These are phyloP conservation scores for Caenorhabditis imperialis DNA, from an alignment of 2,888 invertebrate species.

Conservation along the genomic window DNA sequence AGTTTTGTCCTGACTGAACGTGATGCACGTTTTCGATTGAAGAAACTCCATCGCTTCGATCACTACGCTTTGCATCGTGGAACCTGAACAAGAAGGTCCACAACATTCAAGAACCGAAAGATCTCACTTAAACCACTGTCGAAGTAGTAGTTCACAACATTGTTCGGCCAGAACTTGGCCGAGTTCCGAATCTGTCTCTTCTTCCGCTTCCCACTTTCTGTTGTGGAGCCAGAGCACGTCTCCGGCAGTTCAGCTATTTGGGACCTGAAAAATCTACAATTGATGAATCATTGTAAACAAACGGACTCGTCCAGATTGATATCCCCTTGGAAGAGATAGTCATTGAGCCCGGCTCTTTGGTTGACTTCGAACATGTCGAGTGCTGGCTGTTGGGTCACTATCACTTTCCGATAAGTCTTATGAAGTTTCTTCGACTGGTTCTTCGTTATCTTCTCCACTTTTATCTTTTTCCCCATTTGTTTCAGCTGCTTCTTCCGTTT, in stretches of 20 bases:
- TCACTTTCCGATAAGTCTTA: constrained; percentile 46
- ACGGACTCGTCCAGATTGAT: constrained; percentile 45
- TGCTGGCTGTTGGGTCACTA: constrained; percentile 24
- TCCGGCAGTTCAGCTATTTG: constrained; percentile 15
- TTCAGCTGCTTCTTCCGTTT: constrained; percentile 41
- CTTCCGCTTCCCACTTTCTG: constrained; percentile 6
- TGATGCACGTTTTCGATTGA: constrained; percentile 46
- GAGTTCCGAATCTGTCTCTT: constrained; percentile 55
- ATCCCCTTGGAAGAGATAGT: constrained; percentile 52
- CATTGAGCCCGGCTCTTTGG: constrained; percentile 41
- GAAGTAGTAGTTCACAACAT: constrained; percentile 56
- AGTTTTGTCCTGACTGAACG: constrained; percentile 33
- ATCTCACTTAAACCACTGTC: constrained; percentile 28
- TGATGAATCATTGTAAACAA: not conserved
- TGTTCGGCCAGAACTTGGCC: constrained; percentile 46
- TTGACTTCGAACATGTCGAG: constrained; percentile 50
- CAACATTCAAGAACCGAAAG: not conserved
- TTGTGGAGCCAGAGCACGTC: not conserved
- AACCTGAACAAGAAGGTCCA: constrained; percentile 6
- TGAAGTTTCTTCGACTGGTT: constrained; percentile 38
- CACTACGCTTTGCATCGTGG: constrained; percentile 31
- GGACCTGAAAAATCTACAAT: not conserved
- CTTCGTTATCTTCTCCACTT: constrained; percentile 28
- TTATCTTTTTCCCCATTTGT: constrained; percentile 36
- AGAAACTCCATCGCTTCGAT: constrained; percentile 35